Conservation (phyloP, 2,113 vertebrate genomes). For the Rhabdomys dilectus region DNA sequence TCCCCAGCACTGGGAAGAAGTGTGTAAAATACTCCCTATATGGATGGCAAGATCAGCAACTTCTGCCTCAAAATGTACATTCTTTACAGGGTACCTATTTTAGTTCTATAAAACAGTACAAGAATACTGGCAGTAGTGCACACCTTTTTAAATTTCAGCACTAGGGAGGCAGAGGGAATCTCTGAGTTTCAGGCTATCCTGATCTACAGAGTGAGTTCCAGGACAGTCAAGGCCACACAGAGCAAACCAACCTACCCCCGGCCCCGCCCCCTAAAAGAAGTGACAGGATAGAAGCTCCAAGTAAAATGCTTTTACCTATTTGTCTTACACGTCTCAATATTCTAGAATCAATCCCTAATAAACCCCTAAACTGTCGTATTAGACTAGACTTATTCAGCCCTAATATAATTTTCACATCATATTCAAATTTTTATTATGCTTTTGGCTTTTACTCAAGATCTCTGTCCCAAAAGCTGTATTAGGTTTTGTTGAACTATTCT, state of each 20-base stretch:
- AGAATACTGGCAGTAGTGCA: not conserved
- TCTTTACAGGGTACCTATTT: not conserved
- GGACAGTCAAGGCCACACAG: not conserved
- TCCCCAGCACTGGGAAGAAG: not conserved
- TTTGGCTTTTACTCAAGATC: constrained; percentile 14
- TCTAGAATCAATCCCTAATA: constrained; percentile 56
- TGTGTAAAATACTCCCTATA: not conserved
- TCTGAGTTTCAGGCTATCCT: not conserved
- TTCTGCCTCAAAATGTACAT: not conserved
- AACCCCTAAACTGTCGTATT: constrained; percentile 2
- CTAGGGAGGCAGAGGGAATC: not conserved
- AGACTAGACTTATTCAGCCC: constrained; percentile 30
- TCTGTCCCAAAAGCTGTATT: not conserved
- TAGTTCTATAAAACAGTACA: constrained; percentile 16
- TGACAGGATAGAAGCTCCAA: constrained; percentile 29
- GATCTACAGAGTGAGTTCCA: not conserved
- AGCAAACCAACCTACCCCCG: not conserved
- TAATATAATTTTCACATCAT: not conserved
- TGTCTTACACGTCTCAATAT: constrained; percentile 24
- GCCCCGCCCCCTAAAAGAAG: not conserved
- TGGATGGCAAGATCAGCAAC: constrained; percentile 17
- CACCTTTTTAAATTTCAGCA: not conserved
- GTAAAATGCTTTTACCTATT: constrained; percentile 35
- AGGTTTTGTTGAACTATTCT: not conserved
- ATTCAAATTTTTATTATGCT: constrained; percentile 22